Conservation (phyloP, 2,797 vertebrate species). For the Gallinago stenura region DNA sequence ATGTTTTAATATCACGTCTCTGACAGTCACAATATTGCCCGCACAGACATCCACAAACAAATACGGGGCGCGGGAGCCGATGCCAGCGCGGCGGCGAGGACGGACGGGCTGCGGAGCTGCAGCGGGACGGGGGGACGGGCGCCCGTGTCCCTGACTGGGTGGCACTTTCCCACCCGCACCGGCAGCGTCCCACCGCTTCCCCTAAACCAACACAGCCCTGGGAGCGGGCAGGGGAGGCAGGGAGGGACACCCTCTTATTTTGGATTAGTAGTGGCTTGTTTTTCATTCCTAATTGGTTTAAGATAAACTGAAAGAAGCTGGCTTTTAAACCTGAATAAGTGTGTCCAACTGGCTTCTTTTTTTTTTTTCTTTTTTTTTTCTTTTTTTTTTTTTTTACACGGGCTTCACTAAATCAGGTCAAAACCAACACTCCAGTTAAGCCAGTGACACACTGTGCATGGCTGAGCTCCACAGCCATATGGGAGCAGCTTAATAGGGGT, state of each 20-base stretch:
- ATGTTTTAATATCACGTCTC: not conserved
- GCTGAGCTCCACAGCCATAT: not conserved
- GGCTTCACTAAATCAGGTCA: slow-evolving; percentile 43
- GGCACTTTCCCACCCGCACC: not conserved
- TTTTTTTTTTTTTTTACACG: fast-evolving
- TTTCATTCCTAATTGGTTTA: slow-evolving; percentile 4
- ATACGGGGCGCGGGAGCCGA: not conserved
- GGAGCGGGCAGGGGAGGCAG: not conserved
- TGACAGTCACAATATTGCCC: slow-evolving; percentile 17
- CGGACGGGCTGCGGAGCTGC: not conserved
- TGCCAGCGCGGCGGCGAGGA: not conserved
- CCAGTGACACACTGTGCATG: not conserved
- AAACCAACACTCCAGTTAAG: not conserved
- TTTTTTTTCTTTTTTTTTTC: not conserved
- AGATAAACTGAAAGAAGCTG: not conserved
- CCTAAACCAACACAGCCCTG: not conserved
- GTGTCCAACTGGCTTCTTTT: not conserved
- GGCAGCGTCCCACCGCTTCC: fast-evolving
- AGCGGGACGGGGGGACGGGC: not conserved
- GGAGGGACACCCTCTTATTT: not conserved
- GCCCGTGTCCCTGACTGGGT: not conserved
- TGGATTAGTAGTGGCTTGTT: not conserved
- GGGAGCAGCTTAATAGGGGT: not conserved
- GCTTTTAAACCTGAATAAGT: not conserved
- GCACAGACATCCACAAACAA: not conserved